These are phyloP conservation scores for Bryconaethiops microstoma DNA, from an alignment of 2,797 vertebrate genomes.

Conservation along the genomic window DNA sequence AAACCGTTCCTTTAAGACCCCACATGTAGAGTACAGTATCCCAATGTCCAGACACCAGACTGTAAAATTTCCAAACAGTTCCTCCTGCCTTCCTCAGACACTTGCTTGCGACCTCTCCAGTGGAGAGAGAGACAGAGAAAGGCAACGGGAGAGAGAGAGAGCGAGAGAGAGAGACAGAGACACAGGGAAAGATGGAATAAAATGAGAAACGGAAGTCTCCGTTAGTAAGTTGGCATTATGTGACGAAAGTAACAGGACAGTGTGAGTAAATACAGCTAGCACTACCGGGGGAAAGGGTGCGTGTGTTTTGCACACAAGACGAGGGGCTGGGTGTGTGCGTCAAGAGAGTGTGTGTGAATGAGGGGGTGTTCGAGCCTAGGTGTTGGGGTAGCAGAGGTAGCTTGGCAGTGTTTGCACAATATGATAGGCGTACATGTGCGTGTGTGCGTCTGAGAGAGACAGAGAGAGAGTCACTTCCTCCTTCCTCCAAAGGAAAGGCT, in stretches of 20 bases:
- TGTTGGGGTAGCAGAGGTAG: neutral
- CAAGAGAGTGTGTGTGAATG: constrained; percentile 41
- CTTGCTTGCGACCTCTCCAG: constrained; percentile 28
- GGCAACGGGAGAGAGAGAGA: constrained; percentile 6
- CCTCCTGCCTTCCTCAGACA: constrained; percentile 22
- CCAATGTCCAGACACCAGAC: constrained; percentile 11
- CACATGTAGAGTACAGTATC: neutral
- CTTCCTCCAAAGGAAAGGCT: neutral
- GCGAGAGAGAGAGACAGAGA: constrained; percentile 31
- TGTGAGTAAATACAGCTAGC: constrained; percentile 56
- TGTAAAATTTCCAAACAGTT: constrained; percentile 1
- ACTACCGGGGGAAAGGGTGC: constrained; percentile 30
- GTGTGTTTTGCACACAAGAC: constrained; percentile 33
- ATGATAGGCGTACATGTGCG: neutral
- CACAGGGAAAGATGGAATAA: constrained; percentile 7
- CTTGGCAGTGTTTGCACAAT: neutral
- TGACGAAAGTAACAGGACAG: constrained; percentile 61
- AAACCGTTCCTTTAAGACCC: neutral
- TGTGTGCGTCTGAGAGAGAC: neutral
- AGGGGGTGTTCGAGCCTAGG: neutral
- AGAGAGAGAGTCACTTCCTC: constrained; percentile 7
- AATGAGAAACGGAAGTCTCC: constrained; percentile 54
- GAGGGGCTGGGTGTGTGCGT: constrained; percentile 7
- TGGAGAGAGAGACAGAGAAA: constrained; percentile 40
- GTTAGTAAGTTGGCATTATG: constrained; percentile 37